phyloP scores from a whole-genome alignment of 2,113 vertebrate species.

The Cynopterus brachyotis region DNA sequence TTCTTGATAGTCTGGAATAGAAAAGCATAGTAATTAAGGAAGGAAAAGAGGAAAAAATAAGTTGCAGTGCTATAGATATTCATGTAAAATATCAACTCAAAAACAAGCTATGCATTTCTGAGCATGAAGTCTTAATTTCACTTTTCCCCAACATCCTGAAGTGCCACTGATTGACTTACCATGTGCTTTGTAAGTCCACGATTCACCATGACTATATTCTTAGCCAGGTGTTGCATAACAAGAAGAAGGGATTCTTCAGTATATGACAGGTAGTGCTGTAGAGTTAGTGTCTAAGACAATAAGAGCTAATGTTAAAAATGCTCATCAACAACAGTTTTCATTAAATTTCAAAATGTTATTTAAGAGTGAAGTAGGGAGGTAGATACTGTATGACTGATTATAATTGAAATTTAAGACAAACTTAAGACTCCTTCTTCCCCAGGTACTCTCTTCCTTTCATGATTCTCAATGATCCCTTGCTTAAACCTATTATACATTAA shows the following conservation, averaged over 20 bases:
- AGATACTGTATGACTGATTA: neutral
- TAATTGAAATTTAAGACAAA: neutral
- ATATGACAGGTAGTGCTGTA: conserved; percentile 87
- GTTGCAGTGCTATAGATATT: neutral
- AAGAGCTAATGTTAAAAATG: conserved; percentile 13
- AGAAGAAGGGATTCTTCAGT: conserved; percentile 83
- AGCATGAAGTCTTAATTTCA: neutral
- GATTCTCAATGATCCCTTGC: neutral
- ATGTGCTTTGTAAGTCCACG: conserved; percentile 82
- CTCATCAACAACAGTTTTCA: neutral
- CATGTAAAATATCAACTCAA: neutral
- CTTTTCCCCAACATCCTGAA: rapidly evolving
- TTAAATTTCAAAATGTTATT: neutral
- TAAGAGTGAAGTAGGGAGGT: neutral
- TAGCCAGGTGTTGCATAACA: conserved; percentile 90
- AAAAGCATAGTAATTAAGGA: conserved; percentile 40
- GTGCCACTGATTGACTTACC: conserved; percentile 76
- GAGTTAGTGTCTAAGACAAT: conserved; percentile 77
- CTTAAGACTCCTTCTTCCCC: neutral
- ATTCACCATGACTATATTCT: conserved; percentile 89
- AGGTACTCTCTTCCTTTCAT: neutral
- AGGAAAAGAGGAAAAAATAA: neutral
- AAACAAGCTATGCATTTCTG: neutral
- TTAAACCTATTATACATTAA: neutral
- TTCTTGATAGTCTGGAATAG: conserved; percentile 86